Evolutionary conservation across 2,888 invertebrate genomes (phyloP), one percentile per base, ranked within the genome.

Genomic region (Aquatica leii): DNA sequence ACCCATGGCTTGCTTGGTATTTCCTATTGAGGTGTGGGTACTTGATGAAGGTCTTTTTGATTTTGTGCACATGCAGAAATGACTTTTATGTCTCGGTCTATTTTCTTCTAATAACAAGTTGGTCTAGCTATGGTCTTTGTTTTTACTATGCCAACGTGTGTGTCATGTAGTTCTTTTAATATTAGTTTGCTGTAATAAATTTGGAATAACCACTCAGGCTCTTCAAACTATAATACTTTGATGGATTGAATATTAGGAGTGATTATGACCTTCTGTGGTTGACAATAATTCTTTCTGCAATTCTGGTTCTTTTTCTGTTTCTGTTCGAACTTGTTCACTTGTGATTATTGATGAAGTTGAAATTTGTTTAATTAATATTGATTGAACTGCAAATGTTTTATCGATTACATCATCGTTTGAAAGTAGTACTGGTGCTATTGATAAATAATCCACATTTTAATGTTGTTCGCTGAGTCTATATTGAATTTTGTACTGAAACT

Each of bases 131-230:
- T 9, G 2, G 14, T 48, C 35, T 67, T 65, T 59, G 62, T 67
- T 53, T 65, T 65, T 0, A 54, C 59, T 5, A 67, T 54, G 0
- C 67, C 59, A 2, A 62, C 15, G 18, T 65, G 59, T n/a, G 62
- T 17, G n/a, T 41, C 35, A 40, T 73, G 71, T 24, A 74, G 66
- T 61, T 73, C 70, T 34, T 71, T 52, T 17, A 72, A 57, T 4
- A 72, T 56, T 24, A 41, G 18, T n/a, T n/a, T 49, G 15, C 35
- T 66, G 66, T 1, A 70, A 48, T 20, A 58, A n/a, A 20, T 43
- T 35, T 37, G 69, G 71, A 8, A 71, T 65, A 1, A 68, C 61
- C n/a, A 48, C 56, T 31, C 55, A 35, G n/a, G 15, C 1, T 40
- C 37, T 17, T 35, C 18, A 14, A 2, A 52, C 11, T 6, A 50